These are phyloP conservation scores for Taenioides sp. DNA, from an alignment of 2,797 vertebrate species.

Conservation along the genomic window DNA sequence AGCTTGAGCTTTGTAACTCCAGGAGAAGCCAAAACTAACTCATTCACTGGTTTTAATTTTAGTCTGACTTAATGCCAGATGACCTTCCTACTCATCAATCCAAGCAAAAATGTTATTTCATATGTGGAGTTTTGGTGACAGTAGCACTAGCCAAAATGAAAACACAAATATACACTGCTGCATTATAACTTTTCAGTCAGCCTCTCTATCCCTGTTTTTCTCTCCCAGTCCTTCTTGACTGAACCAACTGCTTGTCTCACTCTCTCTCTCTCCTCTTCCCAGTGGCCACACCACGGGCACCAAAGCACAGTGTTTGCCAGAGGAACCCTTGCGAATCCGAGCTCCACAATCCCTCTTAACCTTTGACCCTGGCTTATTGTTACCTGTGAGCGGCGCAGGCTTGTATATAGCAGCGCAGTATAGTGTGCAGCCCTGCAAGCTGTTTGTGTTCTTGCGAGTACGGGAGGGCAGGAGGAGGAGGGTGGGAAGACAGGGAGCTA, in stretches of 20 bases:
- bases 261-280: constrained; percentile 51
- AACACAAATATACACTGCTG: constrained; percentile 10
- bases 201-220: constrained; percentile 30
- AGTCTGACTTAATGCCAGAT: no score
- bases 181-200: constrained; percentile 28
- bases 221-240: constrained; percentile 39
- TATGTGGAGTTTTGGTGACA: not conserved
- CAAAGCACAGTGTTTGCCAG: constrained; percentile 56
- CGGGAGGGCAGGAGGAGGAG: constrained; percentile 72
- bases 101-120: not conserved
- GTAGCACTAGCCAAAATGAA: not conserved
- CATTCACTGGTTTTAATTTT: no score
- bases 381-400: constrained; percentile 77
- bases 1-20: no score
- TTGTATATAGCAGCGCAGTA: constrained; percentile 50
- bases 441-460: constrained; percentile 75
- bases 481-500: constrained; percentile 78
- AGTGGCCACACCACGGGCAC: constrained; percentile 64
- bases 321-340: constrained; percentile 66
- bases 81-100: no score
- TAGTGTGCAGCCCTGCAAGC: constrained; percentile 75
- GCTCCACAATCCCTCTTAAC: constrained; percentile 79
- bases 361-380: constrained; percentile 78
- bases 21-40: no score
- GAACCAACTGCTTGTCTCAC: constrained; percentile 44